Percentiles rank a stretch among this genome's conserved stretches.
Conservation (phyloP, 2,797 vertebrate species). For the Nyctibius grandis region DNA sequence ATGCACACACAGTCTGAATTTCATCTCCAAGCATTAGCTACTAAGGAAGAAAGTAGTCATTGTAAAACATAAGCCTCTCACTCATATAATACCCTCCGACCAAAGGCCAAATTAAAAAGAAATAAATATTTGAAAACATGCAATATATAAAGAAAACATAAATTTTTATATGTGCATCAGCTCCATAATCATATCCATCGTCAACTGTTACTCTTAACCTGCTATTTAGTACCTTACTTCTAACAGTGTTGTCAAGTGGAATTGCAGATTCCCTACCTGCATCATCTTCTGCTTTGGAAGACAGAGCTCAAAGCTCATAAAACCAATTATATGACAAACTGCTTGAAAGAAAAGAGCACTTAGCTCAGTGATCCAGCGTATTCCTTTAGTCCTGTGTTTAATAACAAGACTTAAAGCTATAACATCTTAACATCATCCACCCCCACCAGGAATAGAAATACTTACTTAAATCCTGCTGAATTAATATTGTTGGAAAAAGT, state of each 20-base stretch:
- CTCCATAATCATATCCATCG: accelerated
- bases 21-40: neutral
- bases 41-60: neutral
- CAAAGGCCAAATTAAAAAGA: neutral
- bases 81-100: neutral
- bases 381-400: neutral
- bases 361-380: neutral
- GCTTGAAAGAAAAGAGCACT: neutral
- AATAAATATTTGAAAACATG: neutral
- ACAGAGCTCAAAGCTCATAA: neutral
- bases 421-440: neutral
- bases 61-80: neutral
- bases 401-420: neutral
- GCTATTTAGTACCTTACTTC: neutral
- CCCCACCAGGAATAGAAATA: neutral
- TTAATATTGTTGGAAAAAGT: too few relatives aligned
- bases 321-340: neutral
- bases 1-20: neutral
- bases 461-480: neutral
- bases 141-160: neutral
- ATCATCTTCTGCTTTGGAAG: neutral
- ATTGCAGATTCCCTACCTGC: neutral
- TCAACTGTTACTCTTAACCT: neutral
- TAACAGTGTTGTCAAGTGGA: neutral
- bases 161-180: neutral